phyloP scores from a whole-genome alignment of 2,888 invertebrate genomes.

The Eubasilissa splendida region DNA sequence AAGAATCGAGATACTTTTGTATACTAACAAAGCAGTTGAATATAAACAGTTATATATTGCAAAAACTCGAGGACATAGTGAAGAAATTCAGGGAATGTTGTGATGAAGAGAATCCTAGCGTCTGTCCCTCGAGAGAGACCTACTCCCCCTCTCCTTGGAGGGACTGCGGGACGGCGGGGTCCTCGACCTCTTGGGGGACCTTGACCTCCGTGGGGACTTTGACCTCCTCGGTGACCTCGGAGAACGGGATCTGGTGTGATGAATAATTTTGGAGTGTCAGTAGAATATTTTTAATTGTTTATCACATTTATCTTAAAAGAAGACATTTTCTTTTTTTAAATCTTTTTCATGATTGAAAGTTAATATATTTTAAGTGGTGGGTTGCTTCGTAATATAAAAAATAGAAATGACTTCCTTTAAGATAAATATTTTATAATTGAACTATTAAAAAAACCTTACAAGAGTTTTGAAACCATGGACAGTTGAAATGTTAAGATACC shows the following conservation, averaged over 20 bases:
- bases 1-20: too few relatives aligned
- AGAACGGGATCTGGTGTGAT: slow-evolving; percentile 32
- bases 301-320: too few relatives aligned
- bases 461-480: background rate
- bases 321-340: too few relatives aligned
- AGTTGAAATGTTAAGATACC: background rate
- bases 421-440: slow-evolving; percentile 5
- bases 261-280: background rate
- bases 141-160: slow-evolving; percentile 73
- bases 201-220: slow-evolving; percentile 27
- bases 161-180: slow-evolving; percentile 67
- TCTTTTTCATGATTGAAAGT: too few relatives aligned
- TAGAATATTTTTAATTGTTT: too few relatives aligned
- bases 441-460: background rate
- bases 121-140: slow-evolving; percentile 74
- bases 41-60: background rate
- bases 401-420: slow-evolving; percentile 4
- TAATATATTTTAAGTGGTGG: too few relatives aligned
- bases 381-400: too few relatives aligned
- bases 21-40: too few relatives aligned
- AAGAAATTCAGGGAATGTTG: background rate
- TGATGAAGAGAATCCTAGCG: slow-evolving; percentile 63
- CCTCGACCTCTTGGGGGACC: slow-evolving; percentile 62
- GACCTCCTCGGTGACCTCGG: slow-evolving; percentile 30
- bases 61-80: background rate